phyloP scores from a whole-genome alignment of 2,888 invertebrate species.

The Axea sp. region DNA sequence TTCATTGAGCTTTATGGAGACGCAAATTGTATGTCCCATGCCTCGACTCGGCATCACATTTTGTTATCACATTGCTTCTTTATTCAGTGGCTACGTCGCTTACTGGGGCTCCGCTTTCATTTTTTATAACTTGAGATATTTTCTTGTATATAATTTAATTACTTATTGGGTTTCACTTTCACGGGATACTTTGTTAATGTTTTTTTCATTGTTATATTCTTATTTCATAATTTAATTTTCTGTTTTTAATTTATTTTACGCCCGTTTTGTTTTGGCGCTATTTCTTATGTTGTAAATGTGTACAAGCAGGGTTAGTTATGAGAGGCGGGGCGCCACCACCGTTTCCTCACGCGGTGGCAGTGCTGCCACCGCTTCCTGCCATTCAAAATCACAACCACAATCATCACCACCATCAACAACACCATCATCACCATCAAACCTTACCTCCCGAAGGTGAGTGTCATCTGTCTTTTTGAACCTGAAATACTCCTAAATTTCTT shows the following conservation, averaged over 20 bases:
- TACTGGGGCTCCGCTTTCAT: conserved; percentile 36
- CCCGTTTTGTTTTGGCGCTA: conserved; percentile 18
- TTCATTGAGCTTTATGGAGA: conserved; percentile 45
- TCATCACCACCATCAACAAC: conserved; percentile 71
- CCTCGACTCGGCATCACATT: conserved; percentile 29
- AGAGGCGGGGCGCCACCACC: conserved; percentile 79
- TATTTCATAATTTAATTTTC: neutral
- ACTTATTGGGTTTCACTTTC: neutral
- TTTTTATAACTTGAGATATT: neutral
- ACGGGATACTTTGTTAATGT: neutral
- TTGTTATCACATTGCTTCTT: conserved; percentile 25
- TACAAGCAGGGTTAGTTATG: conserved; percentile 75
- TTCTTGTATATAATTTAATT: neutral
- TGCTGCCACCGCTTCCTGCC: conserved; percentile 81
- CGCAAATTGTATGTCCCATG: conserved; percentile 60
- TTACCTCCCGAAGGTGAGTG: conserved; percentile 77
- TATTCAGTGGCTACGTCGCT: conserved; percentile 51
- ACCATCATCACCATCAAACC: conserved; percentile 73
- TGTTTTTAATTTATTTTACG: conserved; percentile 4
- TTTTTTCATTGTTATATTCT: neutral
- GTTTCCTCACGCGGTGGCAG: conserved; percentile 83
- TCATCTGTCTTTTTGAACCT: conserved; percentile 32
- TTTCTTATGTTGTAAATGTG: conserved; percentile 52
- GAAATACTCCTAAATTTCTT: conserved; percentile 6
- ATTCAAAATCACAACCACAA: conserved; percentile 75